Conservation (phyloP, 2,113 vertebrate species). For the Tonatia bakeri region DNA sequence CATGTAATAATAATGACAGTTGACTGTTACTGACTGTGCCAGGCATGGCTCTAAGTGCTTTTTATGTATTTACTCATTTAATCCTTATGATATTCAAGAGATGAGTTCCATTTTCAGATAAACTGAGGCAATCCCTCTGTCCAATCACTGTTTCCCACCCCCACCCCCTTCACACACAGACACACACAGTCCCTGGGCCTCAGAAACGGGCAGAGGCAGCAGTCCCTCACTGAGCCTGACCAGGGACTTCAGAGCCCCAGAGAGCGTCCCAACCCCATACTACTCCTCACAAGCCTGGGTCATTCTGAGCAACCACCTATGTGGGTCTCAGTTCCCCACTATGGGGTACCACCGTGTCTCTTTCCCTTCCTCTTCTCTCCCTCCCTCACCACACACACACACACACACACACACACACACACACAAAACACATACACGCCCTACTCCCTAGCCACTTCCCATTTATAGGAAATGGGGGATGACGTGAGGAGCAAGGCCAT, state of each 20-base stretch:
- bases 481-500: conserved; percentile 58
- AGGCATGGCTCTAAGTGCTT: background rate
- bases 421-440: background rate
- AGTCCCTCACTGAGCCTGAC: background rate
- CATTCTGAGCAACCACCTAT: background rate
- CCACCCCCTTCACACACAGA: fast-evolving
- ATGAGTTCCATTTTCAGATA: background rate
- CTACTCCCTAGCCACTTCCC: conserved; percentile 56
- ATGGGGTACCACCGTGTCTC: background rate
- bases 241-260: background rate
- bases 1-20: background rate
- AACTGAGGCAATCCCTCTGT: background rate
- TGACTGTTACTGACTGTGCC: background rate
- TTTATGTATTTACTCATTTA: background rate
- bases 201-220: background rate
- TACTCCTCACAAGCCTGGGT: background rate
- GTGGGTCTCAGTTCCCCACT: background rate
- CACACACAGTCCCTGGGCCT: background rate
- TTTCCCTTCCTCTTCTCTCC: background rate
- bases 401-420: background rate
- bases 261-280: background rate
- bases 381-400: background rate
- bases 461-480: conserved; percentile 73
- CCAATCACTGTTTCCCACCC: no score
- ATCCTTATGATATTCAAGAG: background rate